Conservation (phyloP, 2,113 vertebrate genomes). For the Scomber scombrus region DNA sequence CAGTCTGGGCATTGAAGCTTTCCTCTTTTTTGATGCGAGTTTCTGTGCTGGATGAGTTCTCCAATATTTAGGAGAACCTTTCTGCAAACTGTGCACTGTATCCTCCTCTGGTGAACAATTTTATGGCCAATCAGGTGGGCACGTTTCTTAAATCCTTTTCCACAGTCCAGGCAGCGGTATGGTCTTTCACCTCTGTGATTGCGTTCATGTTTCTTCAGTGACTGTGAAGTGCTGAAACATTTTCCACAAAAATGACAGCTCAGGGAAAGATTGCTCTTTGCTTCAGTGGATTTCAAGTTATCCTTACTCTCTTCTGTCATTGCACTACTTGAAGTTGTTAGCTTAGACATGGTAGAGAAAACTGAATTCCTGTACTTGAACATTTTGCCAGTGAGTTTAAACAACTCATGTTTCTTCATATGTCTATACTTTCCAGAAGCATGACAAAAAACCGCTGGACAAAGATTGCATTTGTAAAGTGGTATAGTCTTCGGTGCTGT, state of each 20-base stretch:
- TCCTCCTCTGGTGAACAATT: constrained; percentile 77
- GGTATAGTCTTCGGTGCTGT: not conserved
- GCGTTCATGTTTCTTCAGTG: constrained; percentile 72
- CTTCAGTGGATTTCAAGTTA: not conserved
- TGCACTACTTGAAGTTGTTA: not conserved
- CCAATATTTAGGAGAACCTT: constrained; percentile 78
- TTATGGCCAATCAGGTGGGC: constrained; percentile 77
- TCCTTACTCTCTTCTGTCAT: constrained; percentile 29
- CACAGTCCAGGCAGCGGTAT: constrained; percentile 82
- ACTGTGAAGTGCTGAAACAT: constrained; percentile 43
- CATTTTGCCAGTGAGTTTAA: constrained; percentile 68
- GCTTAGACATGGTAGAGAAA: constrained; percentile 22
- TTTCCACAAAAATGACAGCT: constrained; percentile 81
- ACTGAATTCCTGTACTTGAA: constrained; percentile 61
- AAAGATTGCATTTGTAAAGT: constrained; percentile 75
- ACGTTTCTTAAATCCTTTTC: constrained; percentile 75
- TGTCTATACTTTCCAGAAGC: constrained; percentile 82
- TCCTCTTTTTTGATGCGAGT: constrained; percentile 76
- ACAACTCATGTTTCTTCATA: constrained; percentile 80
- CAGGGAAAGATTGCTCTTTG: not conserved
- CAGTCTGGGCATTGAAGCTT: constrained; percentile 84
- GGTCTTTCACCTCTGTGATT: constrained; percentile 81
- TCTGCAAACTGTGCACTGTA: constrained; percentile 85
- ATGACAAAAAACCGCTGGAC: constrained; percentile 76
- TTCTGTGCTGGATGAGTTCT: constrained; percentile 83